Evolutionary conservation across 2,888 invertebrate species (phyloP).

Genomic region (Xylocampa areola): DNA sequence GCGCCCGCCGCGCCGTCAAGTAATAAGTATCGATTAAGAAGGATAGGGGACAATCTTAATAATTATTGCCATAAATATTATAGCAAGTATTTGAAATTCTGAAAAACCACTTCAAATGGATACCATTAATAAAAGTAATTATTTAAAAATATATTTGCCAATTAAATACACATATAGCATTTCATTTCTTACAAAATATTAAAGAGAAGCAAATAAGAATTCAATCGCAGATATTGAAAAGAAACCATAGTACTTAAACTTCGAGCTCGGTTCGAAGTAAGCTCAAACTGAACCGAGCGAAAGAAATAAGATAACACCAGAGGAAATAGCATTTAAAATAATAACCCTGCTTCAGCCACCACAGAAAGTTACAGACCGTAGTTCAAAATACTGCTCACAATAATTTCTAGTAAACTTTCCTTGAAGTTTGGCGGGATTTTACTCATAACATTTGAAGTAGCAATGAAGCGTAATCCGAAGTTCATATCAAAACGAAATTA

Average conservation of each 20-base stretch:
- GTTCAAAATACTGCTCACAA: slow-evolving; percentile 25
- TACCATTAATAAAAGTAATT: too few species aligned
- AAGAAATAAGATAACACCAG: slow-evolving; percentile 25
- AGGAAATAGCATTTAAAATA: slow-evolving; percentile 31
- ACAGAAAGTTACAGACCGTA: slow-evolving; percentile 29
- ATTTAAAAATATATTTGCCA: too few species aligned
- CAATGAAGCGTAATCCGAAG: slow-evolving; percentile 20
- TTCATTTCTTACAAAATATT: too few species aligned
- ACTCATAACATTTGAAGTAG: slow-evolving; percentile 20
- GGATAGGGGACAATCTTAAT: too few species aligned
- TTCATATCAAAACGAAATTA: slow-evolving; percentile 35
- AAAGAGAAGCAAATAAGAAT: too few species aligned
- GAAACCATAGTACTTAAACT: slow-evolving; percentile 3
- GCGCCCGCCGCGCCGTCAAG: too few species aligned
- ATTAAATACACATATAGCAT: too few species aligned
- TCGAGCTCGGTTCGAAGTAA: slow-evolving; percentile 6
- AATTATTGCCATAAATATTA: too few species aligned
- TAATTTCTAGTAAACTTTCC: slow-evolving; percentile 29
- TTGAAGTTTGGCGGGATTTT: slow-evolving; percentile 17
- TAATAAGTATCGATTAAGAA: too few species aligned
- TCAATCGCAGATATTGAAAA: slow-evolving; percentile 1
- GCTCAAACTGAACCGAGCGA: not conserved
- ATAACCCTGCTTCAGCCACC: slow-evolving; percentile 18
- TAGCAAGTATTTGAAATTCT: too few species aligned
- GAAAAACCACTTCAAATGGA: too few species aligned